Base-by-base conservation (phyloP, 2,888 invertebrate genomes). In the Hyalella azteca region DNA sequence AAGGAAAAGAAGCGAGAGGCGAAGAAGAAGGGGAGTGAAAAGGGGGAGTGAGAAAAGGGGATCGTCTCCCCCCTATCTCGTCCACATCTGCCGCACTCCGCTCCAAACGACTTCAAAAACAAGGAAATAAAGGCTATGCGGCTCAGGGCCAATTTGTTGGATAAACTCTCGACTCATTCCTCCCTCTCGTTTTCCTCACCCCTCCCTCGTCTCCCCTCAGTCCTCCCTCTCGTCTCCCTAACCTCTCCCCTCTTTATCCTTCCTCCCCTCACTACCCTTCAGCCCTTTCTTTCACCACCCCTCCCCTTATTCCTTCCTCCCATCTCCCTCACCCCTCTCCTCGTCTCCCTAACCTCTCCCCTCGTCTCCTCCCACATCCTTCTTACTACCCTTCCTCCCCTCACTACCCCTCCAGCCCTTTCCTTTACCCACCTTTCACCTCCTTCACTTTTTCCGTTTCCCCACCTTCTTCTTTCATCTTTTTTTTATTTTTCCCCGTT, bases 131-230 rank as follows among this genome's bases (percentile, higher is more conserved):
- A 59, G 59, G 59, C 59, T 59, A 59, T 32, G 32, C 59, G 59
- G 59, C 59, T 59, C 59, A 59, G 59, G 32, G 29, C 59, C 59
- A 29, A 75, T 75, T 41, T 75, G 75, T 75, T 45, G 45, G 75
- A 75, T 75, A 75, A 75, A 75, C 48, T 32, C 45, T 40, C 15
- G n/a, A 11, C 48, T 22, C 48, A 29, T 19, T 29, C 40, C 48
- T 13, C 13, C 49, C 32, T 49, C n/a, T 49, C 48, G 19, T 26
- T 22, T 26, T 26, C 48, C 13, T 48, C n/a, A 26, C 41, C 48
- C 49, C 15, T 3, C 36, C 4, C 49, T 29, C 15, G 29, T 45
- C 45, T 45, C 77, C 15, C 77, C 45, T 0, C 36, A 9, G 4
- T 39, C 50, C 78, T 54, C 26, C 5, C 26, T 54, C 22, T 26